Evolutionary conservation across 2,797 vertebrate species (phyloP).

Genomic region (Euphonia xanthogaster): DNA sequence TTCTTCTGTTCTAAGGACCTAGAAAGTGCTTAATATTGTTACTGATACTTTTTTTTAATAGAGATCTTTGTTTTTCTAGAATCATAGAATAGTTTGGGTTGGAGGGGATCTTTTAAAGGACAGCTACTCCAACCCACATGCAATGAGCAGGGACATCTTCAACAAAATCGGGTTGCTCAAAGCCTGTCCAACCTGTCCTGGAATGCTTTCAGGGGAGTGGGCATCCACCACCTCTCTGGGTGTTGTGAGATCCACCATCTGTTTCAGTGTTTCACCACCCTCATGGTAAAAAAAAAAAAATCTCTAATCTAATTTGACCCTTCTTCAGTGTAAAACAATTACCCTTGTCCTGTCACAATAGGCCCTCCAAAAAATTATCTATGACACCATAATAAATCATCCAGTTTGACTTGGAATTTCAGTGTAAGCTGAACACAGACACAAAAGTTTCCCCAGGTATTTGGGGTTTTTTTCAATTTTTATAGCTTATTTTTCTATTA

Average conservation of each 20-base stretch:
- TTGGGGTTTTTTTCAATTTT: neutral
- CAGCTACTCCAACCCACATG: neutral
- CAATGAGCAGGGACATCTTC: neutral
- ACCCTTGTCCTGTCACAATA: neutral
- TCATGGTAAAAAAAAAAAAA: neutral
- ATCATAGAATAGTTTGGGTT: neutral
- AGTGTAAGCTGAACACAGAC: neutral
- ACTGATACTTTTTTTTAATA: neutral
- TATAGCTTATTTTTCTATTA: neutral
- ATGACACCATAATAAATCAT: neutral
- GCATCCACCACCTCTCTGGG: neutral
- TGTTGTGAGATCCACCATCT: neutral
- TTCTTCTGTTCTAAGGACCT: neutral
- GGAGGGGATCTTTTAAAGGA: neutral
- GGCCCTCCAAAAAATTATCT: neutral
- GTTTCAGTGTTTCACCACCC: neutral
- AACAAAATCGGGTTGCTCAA: neutral
- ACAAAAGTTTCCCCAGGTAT: neutral
- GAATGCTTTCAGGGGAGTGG: neutral
- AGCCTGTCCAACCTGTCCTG: neutral
- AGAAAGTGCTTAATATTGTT: neutral
- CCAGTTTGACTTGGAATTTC: neutral
- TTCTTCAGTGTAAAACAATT: neutral
- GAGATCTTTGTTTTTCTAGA: neutral
- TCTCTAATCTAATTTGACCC: neutral